These are phyloP conservation scores for Diaprepes abbreviatus DNA, from an alignment of 2,888 invertebrate species.

Conservation along the genomic window DNA sequence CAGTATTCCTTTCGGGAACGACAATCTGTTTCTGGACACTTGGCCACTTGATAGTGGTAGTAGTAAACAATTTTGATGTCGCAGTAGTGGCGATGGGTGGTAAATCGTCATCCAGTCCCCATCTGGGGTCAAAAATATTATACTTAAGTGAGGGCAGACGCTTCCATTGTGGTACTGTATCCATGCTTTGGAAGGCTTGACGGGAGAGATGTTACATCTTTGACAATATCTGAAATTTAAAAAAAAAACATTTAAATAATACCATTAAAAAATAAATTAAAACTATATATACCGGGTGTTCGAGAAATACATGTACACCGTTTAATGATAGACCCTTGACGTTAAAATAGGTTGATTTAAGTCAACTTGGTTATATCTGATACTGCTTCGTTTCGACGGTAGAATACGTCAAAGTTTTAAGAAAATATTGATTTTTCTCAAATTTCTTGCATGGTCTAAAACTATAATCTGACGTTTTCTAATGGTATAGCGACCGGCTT, in stretches of 20 bases:
- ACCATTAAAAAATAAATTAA: too few relatives aligned
- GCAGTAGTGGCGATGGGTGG: constrained; percentile 9
- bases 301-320: too few relatives aligned
- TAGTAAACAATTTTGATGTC: not conserved
- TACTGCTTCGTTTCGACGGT: too few relatives aligned
- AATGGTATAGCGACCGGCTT: too few relatives aligned
- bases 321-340: too few relatives aligned
- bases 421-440: too few relatives aligned
- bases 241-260: constrained; percentile 3
- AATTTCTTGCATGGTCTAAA: too few relatives aligned
- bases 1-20: not conserved
- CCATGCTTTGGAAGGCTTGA: constrained; percentile 19
- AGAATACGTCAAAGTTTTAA: too few relatives aligned
- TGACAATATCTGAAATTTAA: constrained; percentile 25
- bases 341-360: too few relatives aligned
- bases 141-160: constrained; percentile 24
- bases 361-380: too few relatives aligned
- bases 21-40: constrained; percentile 40
- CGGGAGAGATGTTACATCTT: constrained; percentile 18
- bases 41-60: constrained; percentile 33
- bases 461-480: too few relatives aligned
- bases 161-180: constrained; percentile 40
- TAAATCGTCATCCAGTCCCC: constrained; percentile 30
- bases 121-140: constrained; percentile 35
- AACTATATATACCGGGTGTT: too few relatives aligned